Percentiles rank a stretch among this genome's conserved stretches.
These are phyloP conservation scores for Ganaspis brasiliensis DNA, from an alignment of 2,888 invertebrate species.

Conservation along the genomic window DNA sequence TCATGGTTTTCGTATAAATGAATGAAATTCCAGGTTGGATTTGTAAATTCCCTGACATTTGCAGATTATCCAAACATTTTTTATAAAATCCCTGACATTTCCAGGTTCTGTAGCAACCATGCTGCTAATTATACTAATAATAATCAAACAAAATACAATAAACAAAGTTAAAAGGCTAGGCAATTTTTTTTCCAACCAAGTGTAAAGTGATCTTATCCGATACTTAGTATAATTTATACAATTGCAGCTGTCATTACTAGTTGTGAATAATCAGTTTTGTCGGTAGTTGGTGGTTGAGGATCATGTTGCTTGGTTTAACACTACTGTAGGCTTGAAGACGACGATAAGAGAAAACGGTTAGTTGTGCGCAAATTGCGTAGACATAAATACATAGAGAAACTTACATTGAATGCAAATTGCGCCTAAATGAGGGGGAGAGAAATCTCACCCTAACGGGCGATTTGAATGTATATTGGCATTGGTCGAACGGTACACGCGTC, in stretches of 20 bases:
- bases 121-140: no score
- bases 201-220: background rate
- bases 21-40: no score
- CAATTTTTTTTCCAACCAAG: no score
- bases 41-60: no score
- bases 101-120: no score
- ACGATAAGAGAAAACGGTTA: slow-evolving; percentile 16
- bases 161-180: no score
- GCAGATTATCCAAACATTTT: no score
- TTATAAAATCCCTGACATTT: no score
- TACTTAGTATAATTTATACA: background rate
- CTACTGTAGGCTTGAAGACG: background rate
- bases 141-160: no score
- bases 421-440: slow-evolving; percentile 32
- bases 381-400: slow-evolving; percentile 3
- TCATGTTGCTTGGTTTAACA: slow-evolving; percentile 23
- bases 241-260: slow-evolving; percentile 12
- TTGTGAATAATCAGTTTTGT: background rate
- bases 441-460: slow-evolving; percentile 23
- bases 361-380: slow-evolving; percentile 1
- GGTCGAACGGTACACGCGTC: slow-evolving; percentile 8
- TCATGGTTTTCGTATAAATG: no score
- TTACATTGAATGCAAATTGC: slow-evolving; percentile 29
- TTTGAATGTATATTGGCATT: slow-evolving; percentile 29
- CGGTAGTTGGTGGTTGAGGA: background rate